Percentiles rank a stretch among this genome's conserved stretches.
These are phyloP conservation scores for Clarias fuscus DNA, from an alignment of 2,797 vertebrate species.

Conservation along the genomic window DNA sequence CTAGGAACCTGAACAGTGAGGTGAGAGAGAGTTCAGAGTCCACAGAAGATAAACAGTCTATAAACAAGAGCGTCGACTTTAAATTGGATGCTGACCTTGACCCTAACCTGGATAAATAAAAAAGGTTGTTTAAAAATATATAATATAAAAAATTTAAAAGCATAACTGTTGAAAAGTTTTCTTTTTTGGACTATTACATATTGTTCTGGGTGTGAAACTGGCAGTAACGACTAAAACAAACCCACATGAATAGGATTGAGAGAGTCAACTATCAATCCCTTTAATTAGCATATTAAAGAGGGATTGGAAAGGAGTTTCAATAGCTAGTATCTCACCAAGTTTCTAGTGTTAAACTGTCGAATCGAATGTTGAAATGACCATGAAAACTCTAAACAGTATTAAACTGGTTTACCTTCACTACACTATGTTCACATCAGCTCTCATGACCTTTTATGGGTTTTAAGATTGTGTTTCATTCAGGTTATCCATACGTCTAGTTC, in stretches of 20 bases:
- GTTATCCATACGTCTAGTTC: too few relatives aligned
- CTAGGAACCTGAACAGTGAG: background rate
- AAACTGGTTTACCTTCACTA: background rate
- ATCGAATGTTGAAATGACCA: background rate
- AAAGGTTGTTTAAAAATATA: background rate
- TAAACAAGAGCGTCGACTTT: background rate
- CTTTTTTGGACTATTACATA: background rate
- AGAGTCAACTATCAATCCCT: background rate
- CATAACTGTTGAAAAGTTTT: background rate
- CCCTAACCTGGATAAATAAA: background rate
- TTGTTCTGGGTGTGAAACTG: background rate
- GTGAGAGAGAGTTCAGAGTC: slow-evolving; percentile 31
- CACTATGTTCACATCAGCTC: background rate
- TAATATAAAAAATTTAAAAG: background rate
- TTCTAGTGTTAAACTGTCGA: background rate
- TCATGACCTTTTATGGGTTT: background rate
- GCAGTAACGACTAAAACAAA: background rate
- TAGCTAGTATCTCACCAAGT: background rate
- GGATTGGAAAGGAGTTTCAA: background rate
- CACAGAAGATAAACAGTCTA: background rate
- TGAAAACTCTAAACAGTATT: background rate
- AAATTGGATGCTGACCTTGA: background rate
- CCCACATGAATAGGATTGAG: background rate
- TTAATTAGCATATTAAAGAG: slow-evolving; percentile 7
- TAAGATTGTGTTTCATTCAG: background rate